Evolutionary conservation across 1,140 invertebrate species (phyloP).

Genomic region (Carcinoscorpius rotundicauda): DNA sequence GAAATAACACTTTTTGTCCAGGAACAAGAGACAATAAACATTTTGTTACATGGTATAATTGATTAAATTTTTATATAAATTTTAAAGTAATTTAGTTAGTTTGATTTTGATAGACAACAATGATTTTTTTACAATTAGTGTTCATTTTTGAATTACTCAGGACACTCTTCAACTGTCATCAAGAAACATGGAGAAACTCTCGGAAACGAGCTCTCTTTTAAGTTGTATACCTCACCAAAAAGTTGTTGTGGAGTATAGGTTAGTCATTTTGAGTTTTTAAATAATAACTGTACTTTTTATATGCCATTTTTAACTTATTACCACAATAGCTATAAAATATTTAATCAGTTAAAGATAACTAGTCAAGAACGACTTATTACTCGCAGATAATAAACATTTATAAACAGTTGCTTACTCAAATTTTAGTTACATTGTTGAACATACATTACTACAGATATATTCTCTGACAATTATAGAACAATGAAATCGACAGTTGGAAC

Average conservation of each 20-base stretch:
- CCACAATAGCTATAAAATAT: background rate
- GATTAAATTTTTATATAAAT: too few species aligned
- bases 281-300: background rate
- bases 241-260: slow-evolving; percentile 16
- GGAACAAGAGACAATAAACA: too few species aligned
- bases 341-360: background rate
- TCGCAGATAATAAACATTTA: background rate
- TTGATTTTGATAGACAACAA: too few species aligned
- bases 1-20: too few species aligned
- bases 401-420: background rate
- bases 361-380: background rate
- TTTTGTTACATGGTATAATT: too few species aligned
- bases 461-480: too few species aligned
- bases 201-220: slow-evolving; percentile 6
- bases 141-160: too few species aligned
- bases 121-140: too few species aligned
- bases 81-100: too few species aligned
- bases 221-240: slow-evolving; percentile 10
- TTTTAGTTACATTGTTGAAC: background rate
- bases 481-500: too few species aligned
- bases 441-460: too few species aligned
- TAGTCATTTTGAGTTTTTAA: background rate
- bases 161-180: too few species aligned
- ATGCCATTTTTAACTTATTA: background rate
- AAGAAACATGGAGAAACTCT: slow-evolving; percentile 4